These are phyloP conservation scores for Hipposideros armiger DNA, from an alignment of 2,113 vertebrate species.

Conservation along the genomic window DNA sequence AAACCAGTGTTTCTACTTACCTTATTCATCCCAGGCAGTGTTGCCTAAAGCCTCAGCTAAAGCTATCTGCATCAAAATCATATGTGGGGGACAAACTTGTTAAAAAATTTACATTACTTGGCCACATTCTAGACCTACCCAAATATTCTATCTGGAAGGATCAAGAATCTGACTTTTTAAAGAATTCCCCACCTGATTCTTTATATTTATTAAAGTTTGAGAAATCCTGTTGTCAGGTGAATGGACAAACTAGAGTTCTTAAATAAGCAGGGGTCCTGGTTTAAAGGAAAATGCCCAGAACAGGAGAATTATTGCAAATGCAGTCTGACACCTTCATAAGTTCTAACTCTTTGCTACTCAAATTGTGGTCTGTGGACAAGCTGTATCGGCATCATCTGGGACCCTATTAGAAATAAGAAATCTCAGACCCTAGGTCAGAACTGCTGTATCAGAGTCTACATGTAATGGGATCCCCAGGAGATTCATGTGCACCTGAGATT, in stretches of 20 bases:
- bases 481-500: background rate
- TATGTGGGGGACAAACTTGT: background rate
- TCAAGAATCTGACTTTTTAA: background rate
- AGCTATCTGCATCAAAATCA: conserved; percentile 37
- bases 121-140: background rate
- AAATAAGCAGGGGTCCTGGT: background rate
- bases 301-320: background rate
- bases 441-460: background rate
- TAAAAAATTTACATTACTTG: background rate
- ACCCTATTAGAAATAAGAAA: background rate
- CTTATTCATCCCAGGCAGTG: conserved; percentile 55
- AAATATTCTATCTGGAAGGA: background rate
- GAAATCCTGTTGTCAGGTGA: background rate
- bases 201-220: background rate
- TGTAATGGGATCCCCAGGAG: background rate
- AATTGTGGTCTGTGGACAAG: background rate
- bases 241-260: background rate
- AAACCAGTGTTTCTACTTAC: conserved; percentile 55
- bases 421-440: background rate
- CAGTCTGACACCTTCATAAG: background rate
- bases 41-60: conserved; percentile 30
- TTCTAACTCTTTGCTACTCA: background rate
- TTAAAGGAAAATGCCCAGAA: background rate
- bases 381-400: background rate
- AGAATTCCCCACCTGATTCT: background rate